Percentiles rank a stretch among this genome's conserved stretches.
Conservation (phyloP, 2,113 vertebrate genomes). For the Noctilio leporinus region DNA sequence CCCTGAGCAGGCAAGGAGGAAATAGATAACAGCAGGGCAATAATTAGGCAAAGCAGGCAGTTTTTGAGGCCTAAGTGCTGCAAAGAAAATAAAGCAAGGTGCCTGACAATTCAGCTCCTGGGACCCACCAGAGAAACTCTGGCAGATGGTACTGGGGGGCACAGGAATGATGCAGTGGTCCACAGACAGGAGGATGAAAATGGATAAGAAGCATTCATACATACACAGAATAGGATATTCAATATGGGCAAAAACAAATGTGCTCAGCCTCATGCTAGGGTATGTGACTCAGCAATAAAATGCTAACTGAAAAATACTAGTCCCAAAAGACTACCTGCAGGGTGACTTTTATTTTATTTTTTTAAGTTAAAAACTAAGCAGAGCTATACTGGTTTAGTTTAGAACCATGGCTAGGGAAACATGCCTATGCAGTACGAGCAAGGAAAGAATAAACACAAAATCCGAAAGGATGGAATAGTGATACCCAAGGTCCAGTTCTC, state of each 20-base stretch:
- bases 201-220: neutral
- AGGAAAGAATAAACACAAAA: neutral
- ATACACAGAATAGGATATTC: neutral
- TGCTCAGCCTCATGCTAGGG: no score
- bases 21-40: neutral
- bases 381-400: neutral
- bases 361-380: neutral
- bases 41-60: no score
- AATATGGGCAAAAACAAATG: neutral
- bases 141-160: neutral
- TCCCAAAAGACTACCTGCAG: neutral
- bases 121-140: neutral
- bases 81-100: neutral
- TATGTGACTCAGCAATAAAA: neutral
- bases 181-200: neutral
- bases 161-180: neutral
- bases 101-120: neutral
- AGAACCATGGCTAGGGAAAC: neutral
- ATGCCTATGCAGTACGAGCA: neutral
- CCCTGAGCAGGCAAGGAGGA: no score
- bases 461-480: fast-evolving
- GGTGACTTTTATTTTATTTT: neutral
- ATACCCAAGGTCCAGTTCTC: neutral
- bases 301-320: neutral
- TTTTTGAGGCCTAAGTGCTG: neutral